Evolutionary conservation across 2,113 vertebrate species (phyloP).

Genomic region (Hipposideros armiger): DNA sequence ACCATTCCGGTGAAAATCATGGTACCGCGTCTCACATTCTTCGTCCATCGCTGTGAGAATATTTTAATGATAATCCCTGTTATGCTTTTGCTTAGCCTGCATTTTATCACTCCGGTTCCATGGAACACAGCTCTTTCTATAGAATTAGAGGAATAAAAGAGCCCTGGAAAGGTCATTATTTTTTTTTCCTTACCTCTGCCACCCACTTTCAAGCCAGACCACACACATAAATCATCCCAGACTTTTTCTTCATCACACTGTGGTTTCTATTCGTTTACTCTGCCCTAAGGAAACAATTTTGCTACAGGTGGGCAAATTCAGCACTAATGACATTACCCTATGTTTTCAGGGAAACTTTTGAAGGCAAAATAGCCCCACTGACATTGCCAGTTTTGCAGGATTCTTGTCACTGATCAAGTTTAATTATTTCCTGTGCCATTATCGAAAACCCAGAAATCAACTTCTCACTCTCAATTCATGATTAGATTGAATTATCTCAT

Average conservation of each 20-base stretch:
- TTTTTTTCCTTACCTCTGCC: slow-evolving; percentile 52
- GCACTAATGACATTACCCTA: slow-evolving; percentile 54
- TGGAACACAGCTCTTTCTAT: slow-evolving; percentile 38
- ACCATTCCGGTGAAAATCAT: not conserved
- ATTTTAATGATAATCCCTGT: slow-evolving; percentile 18
- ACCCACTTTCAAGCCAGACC: slow-evolving; percentile 70
- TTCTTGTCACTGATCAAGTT: slow-evolving; percentile 50
- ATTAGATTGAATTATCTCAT: not conserved
- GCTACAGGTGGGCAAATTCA: slow-evolving; percentile 67
- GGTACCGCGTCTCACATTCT: not conserved
- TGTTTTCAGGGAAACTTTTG: slow-evolving; percentile 62
- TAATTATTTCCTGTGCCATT: slow-evolving; percentile 69
- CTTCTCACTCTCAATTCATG: slow-evolving; percentile 25
- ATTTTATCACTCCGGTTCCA: not conserved
- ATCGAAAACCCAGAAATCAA: slow-evolving; percentile 41
- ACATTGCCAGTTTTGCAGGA: slow-evolving; percentile 30
- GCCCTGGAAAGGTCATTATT: slow-evolving; percentile 66
- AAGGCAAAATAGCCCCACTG: slow-evolving; percentile 40
- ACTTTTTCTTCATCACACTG: slow-evolving; percentile 40
- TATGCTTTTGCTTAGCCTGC: not conserved
- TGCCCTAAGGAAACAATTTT: slow-evolving; percentile 57
- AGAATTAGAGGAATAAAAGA: slow-evolving; percentile 39
- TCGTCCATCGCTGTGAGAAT: not conserved
- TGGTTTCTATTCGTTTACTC: slow-evolving; percentile 59
- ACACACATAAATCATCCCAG: slow-evolving; percentile 77